A percentile compares a stretch with the other conserved stretches of the same genome.
Conservation (phyloP, 1,140 invertebrate species). For the Acromyrmex echinatior region DNA sequence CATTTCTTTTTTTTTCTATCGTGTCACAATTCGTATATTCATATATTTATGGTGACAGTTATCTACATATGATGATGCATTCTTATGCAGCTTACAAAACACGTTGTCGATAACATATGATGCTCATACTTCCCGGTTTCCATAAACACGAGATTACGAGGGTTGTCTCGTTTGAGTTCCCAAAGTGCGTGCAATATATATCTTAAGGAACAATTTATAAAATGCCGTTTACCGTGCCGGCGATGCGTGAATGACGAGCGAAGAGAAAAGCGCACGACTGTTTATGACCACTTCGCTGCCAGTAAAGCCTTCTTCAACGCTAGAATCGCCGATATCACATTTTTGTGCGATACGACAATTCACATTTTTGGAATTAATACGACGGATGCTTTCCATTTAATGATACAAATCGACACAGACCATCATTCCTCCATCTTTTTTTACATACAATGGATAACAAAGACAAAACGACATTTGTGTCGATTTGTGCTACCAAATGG, state of each 20-base stretch:
- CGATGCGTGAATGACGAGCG: not conserved
- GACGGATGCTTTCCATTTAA: no score
- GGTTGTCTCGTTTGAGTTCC: not conserved
- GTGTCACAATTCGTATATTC: conserved; percentile 29
- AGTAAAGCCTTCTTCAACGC: not conserved
- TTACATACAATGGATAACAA: no score
- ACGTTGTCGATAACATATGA: not conserved
- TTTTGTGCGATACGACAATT: conserved; percentile 19
- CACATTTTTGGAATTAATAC: not conserved
- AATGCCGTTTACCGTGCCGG: not conserved
- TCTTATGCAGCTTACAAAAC: conserved; percentile 22
- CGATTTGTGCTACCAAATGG: no score
- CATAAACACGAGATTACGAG: not conserved
- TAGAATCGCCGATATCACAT: not conserved
- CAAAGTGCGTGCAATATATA: conserved; percentile 12
- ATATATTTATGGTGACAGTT: conserved; percentile 41
- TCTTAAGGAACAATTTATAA: conserved; percentile 15
- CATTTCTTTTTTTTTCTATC: not conserved
- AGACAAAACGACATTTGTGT: no score
- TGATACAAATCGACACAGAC: no score
- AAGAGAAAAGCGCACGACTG: not conserved
- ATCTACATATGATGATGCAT: conserved; percentile 49
- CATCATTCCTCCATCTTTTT: no score
- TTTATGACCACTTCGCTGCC: not conserved
- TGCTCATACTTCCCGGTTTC: not conserved